phyloP scores from a whole-genome alignment of 1,140 invertebrate species.

The Euwallacea similis region DNA sequence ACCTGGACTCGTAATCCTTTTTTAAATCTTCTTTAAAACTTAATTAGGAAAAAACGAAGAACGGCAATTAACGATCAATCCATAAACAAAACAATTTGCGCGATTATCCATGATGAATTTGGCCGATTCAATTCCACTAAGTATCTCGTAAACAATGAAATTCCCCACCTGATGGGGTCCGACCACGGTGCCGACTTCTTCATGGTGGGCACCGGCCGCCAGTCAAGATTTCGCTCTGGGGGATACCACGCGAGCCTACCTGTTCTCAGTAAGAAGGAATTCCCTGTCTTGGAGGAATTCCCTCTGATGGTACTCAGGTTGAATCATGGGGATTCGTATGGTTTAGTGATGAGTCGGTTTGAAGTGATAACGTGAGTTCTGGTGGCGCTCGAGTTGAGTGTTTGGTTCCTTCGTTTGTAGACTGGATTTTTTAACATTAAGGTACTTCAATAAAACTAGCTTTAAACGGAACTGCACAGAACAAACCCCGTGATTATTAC shows the following conservation, averaged over 20 bases:
- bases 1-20: no score
- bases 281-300: background rate
- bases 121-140: background rate
- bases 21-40: no score
- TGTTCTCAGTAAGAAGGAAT: background rate
- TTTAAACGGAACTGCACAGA: no score
- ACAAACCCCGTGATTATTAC: constrained; percentile 4
- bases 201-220: constrained; percentile 9
- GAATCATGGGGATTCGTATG: background rate
- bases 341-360: background rate
- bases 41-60: no score
- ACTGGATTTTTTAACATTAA: constrained; percentile 18
- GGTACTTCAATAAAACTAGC: background rate
- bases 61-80: no score
- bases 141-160: constrained; percentile 25
- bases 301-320: background rate
- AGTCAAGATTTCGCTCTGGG: constrained; percentile 1
- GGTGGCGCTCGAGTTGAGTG: background rate
- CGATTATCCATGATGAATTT: constrained; percentile 2
- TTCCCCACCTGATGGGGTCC: constrained; percentile 20
- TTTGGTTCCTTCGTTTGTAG: background rate
- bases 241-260: background rate
- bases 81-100: background rate
- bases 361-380: background rate
- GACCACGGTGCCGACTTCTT: constrained; percentile 15